Evolutionary conservation across 2,113 vertebrate genomes (phyloP).

Genomic region (Odobenus rosmarus): DNA sequence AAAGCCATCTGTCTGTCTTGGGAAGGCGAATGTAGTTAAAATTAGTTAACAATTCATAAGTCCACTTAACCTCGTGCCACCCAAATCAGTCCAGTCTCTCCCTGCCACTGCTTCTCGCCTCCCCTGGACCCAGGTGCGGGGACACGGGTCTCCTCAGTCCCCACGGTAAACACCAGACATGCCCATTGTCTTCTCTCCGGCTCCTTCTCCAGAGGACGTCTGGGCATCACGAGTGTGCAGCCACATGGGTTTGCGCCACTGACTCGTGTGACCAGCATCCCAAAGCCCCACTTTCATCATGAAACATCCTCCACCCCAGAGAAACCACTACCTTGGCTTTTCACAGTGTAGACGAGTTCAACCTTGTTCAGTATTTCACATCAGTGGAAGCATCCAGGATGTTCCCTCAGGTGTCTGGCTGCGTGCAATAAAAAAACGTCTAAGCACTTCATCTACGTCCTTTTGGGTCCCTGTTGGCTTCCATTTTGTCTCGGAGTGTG

Average conservation of each 20-base stretch:
- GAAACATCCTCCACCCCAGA: neutral
- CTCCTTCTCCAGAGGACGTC: neutral
- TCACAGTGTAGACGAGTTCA: too few relatives aligned
- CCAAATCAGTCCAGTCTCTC: neutral
- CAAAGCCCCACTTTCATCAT: accelerated
- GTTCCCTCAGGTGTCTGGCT: neutral
- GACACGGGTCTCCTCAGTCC: accelerated
- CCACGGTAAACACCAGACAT: accelerated
- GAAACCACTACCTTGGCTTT: too few relatives aligned
- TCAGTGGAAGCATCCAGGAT: neutral
- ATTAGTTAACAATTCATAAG: neutral
- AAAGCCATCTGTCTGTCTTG: neutral
- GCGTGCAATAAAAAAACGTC: neutral
- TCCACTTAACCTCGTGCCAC: neutral
- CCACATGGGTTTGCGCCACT: neutral
- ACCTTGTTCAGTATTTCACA: accelerated
- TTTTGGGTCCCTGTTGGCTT: neutral
- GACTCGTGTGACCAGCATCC: neutral
- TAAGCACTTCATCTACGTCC: neutral
- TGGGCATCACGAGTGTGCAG: accelerated
- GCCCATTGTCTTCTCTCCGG: neutral
- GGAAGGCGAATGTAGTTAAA: neutral
- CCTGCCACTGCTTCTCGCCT: neutral
- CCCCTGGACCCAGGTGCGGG: accelerated
- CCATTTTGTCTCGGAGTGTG: neutral